phyloP scores from a whole-genome alignment of 2,797 vertebrate species.

The Limosa lapponica region DNA sequence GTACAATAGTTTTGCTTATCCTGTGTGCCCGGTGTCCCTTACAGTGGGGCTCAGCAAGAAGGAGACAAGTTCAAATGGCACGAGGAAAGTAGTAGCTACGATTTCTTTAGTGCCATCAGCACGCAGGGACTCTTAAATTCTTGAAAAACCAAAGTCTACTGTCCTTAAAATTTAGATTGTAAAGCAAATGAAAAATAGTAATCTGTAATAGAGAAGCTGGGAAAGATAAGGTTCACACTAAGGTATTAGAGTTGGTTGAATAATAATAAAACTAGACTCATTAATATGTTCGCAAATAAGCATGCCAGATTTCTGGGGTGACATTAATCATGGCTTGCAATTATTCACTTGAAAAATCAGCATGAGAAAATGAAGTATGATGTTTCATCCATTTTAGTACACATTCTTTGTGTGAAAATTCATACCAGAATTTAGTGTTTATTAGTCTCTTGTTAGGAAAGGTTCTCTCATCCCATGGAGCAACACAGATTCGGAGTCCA shows the following conservation, averaged over 20 bases:
- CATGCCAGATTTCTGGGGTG: constrained; percentile 44
- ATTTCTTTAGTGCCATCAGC: background rate
- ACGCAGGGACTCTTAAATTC: background rate
- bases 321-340: constrained; percentile 50
- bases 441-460: background rate
- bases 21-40: rapidly evolving
- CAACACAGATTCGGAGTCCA: background rate
- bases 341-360: constrained; percentile 56
- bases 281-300: constrained; percentile 27
- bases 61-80: background rate
- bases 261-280: constrained; percentile 18
- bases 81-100: background rate
- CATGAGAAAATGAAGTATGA: constrained; percentile 31
- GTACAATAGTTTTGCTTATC: background rate
- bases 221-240: background rate
- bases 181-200: background rate
- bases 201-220: background rate
- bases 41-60: background rate
- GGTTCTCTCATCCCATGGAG: background rate
- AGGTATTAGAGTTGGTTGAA: background rate
- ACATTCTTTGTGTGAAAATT: constrained; percentile 27
- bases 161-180: background rate
- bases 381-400: constrained; percentile 27
- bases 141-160: background rate
- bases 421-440: background rate